A percentile compares a stretch with the other conserved stretches of the same genome.
Conservation (phyloP, 2,113 vertebrate species). For the Poeciliopsis turrubarensis region DNA sequence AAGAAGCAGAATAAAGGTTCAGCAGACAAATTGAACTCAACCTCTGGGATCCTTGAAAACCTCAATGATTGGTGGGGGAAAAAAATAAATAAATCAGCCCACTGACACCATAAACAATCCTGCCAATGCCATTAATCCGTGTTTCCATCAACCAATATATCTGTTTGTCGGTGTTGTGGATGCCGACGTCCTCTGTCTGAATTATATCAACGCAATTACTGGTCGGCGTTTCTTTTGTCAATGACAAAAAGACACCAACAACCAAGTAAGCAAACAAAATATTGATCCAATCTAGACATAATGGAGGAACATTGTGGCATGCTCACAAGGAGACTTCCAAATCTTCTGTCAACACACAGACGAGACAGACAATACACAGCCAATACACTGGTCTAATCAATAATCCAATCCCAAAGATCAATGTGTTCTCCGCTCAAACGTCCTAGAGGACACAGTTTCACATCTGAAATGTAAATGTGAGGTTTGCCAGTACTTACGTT, state of each 20-base stretch:
- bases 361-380: neutral
- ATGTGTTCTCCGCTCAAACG: constrained; percentile 20
- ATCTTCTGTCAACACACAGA: constrained; percentile 10
- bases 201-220: constrained; percentile 23
- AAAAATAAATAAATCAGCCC: neutral
- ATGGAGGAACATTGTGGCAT: constrained; percentile 20
- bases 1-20: neutral
- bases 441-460: neutral
- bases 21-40: neutral
- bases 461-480: constrained; percentile 14
- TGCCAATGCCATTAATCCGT: neutral
- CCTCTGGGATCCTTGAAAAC: neutral
- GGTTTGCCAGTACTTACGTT: constrained; percentile 77
- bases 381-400: constrained; percentile 23
- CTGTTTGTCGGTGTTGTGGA: neutral
- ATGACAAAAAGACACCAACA: constrained; percentile 57
- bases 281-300: constrained; percentile 53
- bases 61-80: neutral
- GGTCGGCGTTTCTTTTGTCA: constrained; percentile 45
- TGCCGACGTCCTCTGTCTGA: constrained; percentile 22
- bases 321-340: constrained; percentile 53
- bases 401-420: constrained; percentile 37
- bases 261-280: constrained; percentile 42
- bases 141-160: neutral
- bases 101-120: neutral